Base-by-base conservation (phyloP, 2,113 vertebrate genomes). In the Triplophysa dalaica region DNA sequence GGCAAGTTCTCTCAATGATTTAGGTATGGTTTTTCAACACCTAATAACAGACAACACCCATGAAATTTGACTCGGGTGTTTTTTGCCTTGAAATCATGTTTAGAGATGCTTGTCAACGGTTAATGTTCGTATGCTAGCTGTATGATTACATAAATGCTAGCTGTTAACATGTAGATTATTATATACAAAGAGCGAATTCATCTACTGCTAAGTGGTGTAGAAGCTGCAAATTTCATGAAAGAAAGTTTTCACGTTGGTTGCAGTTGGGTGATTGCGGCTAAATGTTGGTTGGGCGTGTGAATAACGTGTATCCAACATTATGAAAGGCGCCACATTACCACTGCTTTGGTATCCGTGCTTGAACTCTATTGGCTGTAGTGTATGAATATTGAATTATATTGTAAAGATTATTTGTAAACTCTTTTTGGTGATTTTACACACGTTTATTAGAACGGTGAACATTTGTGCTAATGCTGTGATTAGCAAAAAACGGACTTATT, bases 1-100 rank as follows among this genome's bases (percentile, higher is more conserved):
- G 60, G 41, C 73, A 75, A 63, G 60, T 75, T 63, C 60, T 75
- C 38, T 16, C 29, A 21, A 73, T 41, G 19, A 33, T 73, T 43
- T 29, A 41, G 29, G 70, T 60, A 43, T 73, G 54, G n/a, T 70
- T 24, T 54, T 75, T 75, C n/a, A 43, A 60, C 54, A 22, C 29
- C 33, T 21, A 43, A 60, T 60, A 56, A 73, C 29, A 73, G 70
- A 22, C 29, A 60, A 73, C 54, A 43, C 54, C 70, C n/a, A 60
- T 73, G 52, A 43, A 43, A 73, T 60, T 60, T 43, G 56, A 43
- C 54, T 43, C n/a, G 16, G 29, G 7, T 73, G 19, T 75, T 75
- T 62, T 48, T 75, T 7, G 48, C 14, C 21, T n/a, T 61, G 48
- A 58, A 48, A 48, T 13, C 21, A 48, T 11, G 6, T 48, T 29